These are phyloP conservation scores for Zosterops borbonicus DNA, from an alignment of 2,113 vertebrate genomes.

Conservation along the genomic window DNA sequence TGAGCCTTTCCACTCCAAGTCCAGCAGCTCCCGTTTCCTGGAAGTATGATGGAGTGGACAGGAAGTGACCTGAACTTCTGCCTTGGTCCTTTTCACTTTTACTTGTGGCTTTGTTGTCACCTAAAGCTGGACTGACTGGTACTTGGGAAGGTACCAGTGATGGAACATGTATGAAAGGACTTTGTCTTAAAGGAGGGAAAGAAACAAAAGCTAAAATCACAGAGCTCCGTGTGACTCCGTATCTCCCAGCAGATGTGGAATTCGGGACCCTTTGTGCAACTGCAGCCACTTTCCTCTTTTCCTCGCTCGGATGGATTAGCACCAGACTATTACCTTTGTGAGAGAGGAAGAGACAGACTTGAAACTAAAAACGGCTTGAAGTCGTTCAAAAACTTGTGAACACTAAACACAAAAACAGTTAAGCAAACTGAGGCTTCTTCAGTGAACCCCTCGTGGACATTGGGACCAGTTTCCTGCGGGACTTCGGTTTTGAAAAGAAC, in stretches of 20 bases:
- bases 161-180: constrained; percentile 59
- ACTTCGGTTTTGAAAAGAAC: constrained; percentile 69
- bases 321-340: constrained; percentile 52
- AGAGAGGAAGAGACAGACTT: constrained; percentile 60
- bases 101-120: constrained; percentile 69
- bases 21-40: constrained; percentile 95
- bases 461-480: constrained; percentile 76
- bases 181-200: constrained; percentile 30
- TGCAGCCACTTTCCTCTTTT: constrained; percentile 52
- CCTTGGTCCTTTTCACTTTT: constrained; percentile 65
- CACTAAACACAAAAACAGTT: constrained; percentile 66
- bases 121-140: constrained; percentile 70
- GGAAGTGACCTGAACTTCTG: constrained; percentile 65
- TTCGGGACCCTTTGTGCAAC: constrained; percentile 35
- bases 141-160: constrained; percentile 48
- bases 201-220: neutral
- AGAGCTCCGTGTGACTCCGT: neutral
- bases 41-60: constrained; percentile 91
- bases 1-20: constrained; percentile 96
- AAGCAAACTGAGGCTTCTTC: constrained; percentile 65
- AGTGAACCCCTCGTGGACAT: constrained; percentile 58
- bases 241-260: constrained; percentile 27
- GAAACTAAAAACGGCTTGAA: constrained; percentile 51
- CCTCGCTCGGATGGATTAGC: constrained; percentile 41
- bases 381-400: constrained; percentile 64